Evolutionary conservation across 1,140 invertebrate genomes (phyloP), one percentile per base, ranked within the genome.

Genomic region (Brachionus angularis): DNA sequence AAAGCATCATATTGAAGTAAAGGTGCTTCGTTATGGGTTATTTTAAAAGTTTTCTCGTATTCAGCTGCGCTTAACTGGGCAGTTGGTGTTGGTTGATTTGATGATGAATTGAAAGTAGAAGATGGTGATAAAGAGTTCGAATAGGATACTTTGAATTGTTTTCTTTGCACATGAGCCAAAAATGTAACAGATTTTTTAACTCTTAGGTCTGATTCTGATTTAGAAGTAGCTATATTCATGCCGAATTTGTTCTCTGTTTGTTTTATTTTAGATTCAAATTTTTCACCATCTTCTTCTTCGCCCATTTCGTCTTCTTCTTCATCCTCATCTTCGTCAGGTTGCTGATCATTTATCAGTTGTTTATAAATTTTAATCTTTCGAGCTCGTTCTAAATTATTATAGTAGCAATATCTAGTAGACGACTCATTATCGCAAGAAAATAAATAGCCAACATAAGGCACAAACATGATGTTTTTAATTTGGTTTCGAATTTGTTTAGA

Each of bases 371-470:
- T 67, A 0, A 14, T 29, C 2, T 8, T n/a, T 47, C 62, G n/a
- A 49, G 27, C 47, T 2, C 36, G 18, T 31, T 67, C 42, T n/a
- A 67, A 25, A 25, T 46, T 67, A 14, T 67, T 67, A 23, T 67
- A 67, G 23, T 67, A 67, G 0, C 21, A 47, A 42, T 67, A 67
- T 25, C 62, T n/a, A 12, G 62, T 67, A 3, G 42, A 67, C 42
- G 62, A 67, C 7, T 50, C 62, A 10, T n/a, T 46, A 42, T 67
- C 62, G 16, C 62, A 67, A 27, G 62, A 47, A 21, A 67, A 67
- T 25, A 67, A 47, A 47, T 67, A 34, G 23, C 62, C 62, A 23
- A 67, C 42, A 23, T 23, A 46, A 12, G 62, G 62, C 10, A 67
- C 62, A 50, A 67, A 67, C 62, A 67, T 67, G 7, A 31, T 31